These are phyloP conservation scores for Patella caerulea DNA, from an alignment of 2,888 invertebrate genomes.

Conservation along the genomic window DNA sequence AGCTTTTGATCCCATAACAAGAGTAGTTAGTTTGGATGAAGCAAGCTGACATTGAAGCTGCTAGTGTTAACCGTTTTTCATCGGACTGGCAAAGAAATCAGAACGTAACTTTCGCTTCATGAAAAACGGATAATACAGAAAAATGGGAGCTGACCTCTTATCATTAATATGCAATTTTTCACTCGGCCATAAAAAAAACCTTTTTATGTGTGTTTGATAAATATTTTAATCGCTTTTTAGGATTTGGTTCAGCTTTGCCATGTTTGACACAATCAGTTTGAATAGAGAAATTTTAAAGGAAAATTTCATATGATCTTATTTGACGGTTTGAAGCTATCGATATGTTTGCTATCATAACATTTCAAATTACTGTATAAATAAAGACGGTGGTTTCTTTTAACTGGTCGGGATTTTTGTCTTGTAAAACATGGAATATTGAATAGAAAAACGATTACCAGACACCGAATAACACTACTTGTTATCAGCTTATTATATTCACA, in stretches of 20 bases:
- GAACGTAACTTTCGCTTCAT: conserved; percentile 3
- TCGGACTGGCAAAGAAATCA: not conserved
- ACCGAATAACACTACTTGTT: too few species aligned
- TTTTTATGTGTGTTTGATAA: conserved; percentile 5
- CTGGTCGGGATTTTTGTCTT: too few species aligned
- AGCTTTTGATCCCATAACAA: conserved; percentile 26
- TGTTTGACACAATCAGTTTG: conserved; percentile 2
- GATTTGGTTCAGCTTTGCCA: not conserved
- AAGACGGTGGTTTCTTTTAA: not conserved
- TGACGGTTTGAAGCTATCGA: conserved; percentile 7
- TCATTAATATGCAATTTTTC: conserved; percentile 13
- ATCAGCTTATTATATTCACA: too few species aligned
- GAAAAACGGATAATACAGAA: not conserved
- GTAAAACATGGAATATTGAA: too few species aligned
- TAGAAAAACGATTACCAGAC: too few species aligned
- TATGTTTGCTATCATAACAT: conserved; percentile 7
- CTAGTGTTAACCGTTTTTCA: not conserved
- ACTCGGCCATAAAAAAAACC: not conserved
- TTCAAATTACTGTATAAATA: conserved; percentile 7
- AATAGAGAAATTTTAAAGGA: not conserved
- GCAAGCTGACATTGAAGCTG: not conserved
- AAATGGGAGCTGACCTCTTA: not conserved
- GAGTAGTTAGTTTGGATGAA: conserved; percentile 23
- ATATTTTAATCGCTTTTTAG: not conserved
- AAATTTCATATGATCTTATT: not conserved